These are phyloP conservation scores for Pseudomyrmex gracilis DNA, from an alignment of 1,140 invertebrate genomes.

Conservation along the genomic window DNA sequence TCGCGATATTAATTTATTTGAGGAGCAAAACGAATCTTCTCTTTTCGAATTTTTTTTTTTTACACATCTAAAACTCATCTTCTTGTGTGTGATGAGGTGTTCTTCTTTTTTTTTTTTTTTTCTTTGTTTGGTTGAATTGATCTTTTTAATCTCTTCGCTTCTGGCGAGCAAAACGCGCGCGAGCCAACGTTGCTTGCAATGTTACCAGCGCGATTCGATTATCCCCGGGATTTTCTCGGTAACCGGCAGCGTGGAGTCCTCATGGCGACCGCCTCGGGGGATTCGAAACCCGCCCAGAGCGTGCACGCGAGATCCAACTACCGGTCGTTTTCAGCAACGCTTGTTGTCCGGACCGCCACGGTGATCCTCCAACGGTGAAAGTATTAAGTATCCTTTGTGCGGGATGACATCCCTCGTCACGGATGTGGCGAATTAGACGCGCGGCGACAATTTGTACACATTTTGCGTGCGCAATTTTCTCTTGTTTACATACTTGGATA, in stretches of 20 bases:
- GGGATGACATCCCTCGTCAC: constrained; percentile 49
- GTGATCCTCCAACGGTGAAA: constrained; percentile 43
- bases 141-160: no score
- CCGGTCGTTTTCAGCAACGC: constrained; percentile 79
- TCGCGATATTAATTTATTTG: not conserved
- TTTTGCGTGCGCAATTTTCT: not conserved
- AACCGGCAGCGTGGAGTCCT: constrained; percentile 78
- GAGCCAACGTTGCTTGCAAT: constrained; percentile 29
- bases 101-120: no score
- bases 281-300: constrained; percentile 81
- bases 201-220: constrained; percentile 61
- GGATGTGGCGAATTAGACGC: constrained; percentile 1
- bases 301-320: constrained; percentile 79
- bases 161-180: not conserved
- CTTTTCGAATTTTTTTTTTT: not conserved
- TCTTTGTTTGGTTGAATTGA: no score
- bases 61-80: no score
- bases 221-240: constrained; percentile 80
- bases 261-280: constrained; percentile 78
- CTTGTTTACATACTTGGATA: not conserved
- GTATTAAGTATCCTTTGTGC: constrained; percentile 58
- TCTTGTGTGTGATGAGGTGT: not conserved
- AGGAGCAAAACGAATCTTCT: no score
- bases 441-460: constrained; percentile 16
- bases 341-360: constrained; percentile 54